These are phyloP conservation scores for Protonemura montana DNA, from an alignment of 2,888 invertebrate genomes.

Conservation along the genomic window DNA sequence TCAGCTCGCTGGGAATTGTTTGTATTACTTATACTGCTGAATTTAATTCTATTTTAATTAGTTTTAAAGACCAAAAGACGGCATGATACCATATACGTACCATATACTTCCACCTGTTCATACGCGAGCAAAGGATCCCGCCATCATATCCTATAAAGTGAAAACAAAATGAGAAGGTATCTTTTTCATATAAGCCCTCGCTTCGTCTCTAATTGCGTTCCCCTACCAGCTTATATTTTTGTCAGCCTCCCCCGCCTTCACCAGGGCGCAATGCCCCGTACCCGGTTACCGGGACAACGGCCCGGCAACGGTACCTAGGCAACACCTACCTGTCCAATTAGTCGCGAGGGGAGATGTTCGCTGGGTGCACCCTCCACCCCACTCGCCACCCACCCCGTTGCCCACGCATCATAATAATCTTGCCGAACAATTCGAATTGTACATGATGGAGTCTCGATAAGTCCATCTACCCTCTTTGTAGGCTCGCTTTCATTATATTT, in stretches of 20 bases:
- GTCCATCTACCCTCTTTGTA: too few species aligned
- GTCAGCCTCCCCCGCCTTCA: not conserved
- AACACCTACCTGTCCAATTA: constrained; percentile 33
- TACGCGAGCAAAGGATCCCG: too few species aligned
- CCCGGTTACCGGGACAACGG: not conserved
- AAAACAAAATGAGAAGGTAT: not conserved
- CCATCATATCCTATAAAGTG: not conserved
- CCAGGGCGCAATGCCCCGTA: not conserved
- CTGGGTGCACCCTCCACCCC: not conserved
- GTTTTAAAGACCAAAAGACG: not conserved
- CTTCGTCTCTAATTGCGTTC: not conserved
- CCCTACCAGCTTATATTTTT: not conserved
- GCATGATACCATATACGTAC: not conserved
- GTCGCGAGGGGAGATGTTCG: not conserved
- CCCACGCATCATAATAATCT: not conserved
- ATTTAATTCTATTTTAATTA: constrained; percentile 7
- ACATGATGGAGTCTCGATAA: too few species aligned
- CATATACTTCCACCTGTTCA: too few species aligned
- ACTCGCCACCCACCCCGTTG: not conserved
- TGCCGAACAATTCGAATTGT: constrained; percentile 13
- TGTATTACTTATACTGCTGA: not conserved
- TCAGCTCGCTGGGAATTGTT: not conserved
- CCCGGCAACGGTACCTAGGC: constrained; percentile 28
- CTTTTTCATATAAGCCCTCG: not conserved
- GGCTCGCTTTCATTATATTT: too few species aligned